Evolutionary conservation across 1,140 invertebrate species (phyloP).

Genomic region (Lethrus apterus): DNA sequence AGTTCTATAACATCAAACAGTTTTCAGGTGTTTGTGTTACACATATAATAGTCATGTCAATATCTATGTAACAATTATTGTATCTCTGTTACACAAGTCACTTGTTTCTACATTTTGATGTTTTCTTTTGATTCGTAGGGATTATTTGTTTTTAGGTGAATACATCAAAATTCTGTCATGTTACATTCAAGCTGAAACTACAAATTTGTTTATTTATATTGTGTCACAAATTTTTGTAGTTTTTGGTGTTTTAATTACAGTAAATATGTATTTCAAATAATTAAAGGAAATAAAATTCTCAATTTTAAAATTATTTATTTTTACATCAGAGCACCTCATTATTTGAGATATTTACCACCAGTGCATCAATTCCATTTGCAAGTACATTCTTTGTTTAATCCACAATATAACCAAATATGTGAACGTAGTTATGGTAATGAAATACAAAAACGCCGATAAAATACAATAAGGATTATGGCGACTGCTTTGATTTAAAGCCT

Average conservation of each 20-base stretch:
- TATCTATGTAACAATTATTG: conserved; percentile 8
- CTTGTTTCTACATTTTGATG: conserved; percentile 1
- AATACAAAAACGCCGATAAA: conserved; percentile 38
- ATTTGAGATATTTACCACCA: conserved; percentile 35
- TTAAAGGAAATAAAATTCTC: not conserved
- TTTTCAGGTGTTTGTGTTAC: not conserved
- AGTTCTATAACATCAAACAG: conserved; percentile 17
- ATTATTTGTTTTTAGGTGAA: not conserved
- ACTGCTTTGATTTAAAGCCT: conserved; percentile 7
- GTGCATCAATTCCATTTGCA: conserved; percentile 37
- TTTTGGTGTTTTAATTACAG: conserved; percentile 1
- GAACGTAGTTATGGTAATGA: conserved; percentile 38
- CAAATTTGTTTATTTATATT: conserved; percentile 6
- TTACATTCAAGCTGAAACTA: not conserved
- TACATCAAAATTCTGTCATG: not conserved
- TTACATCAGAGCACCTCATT: no score
- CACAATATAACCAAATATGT: conserved; percentile 37
- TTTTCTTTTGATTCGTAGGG: conserved; percentile 10
- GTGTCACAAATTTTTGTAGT: not conserved
- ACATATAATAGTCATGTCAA: conserved; percentile 12
- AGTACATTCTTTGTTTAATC: conserved; percentile 39
- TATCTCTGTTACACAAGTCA: conserved; percentile 6
- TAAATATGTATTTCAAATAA: conserved; percentile 9
- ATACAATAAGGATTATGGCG: conserved; percentile 35
- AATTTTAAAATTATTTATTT: no score